These are phyloP conservation scores for Odocoileus hemionus DNA, from an alignment of 2,113 vertebrate genomes.

Conservation along the genomic window DNA sequence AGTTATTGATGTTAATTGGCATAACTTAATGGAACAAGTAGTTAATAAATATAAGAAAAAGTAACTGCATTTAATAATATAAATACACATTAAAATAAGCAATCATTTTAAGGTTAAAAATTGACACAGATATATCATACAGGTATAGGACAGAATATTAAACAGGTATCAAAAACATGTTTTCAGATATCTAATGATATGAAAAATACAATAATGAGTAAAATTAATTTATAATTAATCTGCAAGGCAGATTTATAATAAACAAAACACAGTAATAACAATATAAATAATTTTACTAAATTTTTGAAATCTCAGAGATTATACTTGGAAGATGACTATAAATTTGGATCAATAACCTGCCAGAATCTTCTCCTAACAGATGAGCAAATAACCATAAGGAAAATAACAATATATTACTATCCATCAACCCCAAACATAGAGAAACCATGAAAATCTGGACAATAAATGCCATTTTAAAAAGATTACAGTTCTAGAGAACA, in stretches of 20 bases:
- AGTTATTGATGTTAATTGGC: not conserved
- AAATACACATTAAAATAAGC: not conserved
- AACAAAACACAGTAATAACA: not conserved
- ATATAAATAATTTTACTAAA: not conserved
- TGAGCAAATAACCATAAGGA: not conserved
- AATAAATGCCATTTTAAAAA: not conserved
- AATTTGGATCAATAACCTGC: not conserved
- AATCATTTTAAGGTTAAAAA: not conserved
- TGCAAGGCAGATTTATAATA: not conserved
- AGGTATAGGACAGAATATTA: not conserved
- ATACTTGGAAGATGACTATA: not conserved
- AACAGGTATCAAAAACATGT: not conserved
- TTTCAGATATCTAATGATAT: not conserved
- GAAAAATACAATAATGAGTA: not conserved
- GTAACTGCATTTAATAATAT: not conserved
- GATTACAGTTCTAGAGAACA: not conserved
- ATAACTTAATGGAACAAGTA: not conserved
- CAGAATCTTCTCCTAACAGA: not conserved
- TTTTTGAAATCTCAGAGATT: not conserved
- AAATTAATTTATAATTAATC: not conserved
- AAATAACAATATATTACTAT: slow-evolving; percentile 8
- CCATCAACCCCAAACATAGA: not conserved
- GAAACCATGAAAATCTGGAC: not conserved
- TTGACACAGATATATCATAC: not conserved
- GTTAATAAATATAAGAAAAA: not conserved